Base-by-base conservation (phyloP, 2,888 invertebrate species). In the Noctua pronuba region DNA sequence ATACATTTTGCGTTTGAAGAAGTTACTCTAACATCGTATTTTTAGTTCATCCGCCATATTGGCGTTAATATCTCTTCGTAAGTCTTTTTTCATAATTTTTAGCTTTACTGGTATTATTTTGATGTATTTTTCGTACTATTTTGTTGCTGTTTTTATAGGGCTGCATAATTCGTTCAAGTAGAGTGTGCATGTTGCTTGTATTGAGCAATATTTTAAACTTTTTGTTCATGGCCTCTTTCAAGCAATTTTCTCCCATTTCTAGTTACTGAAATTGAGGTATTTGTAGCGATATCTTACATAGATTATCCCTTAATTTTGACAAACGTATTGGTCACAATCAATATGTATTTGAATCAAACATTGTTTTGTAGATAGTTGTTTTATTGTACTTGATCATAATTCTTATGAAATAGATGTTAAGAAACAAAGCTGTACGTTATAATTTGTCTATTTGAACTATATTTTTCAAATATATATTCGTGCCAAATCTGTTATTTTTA, bases 1-100 rank as follows among this genome's bases (percentile, higher is more conserved):
- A 92, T 95, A 94, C 90, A 94, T 93, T 93, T 95, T 93, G 93
- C 93, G 92, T 93, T 95, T 93, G 93, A 93, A 94, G 94, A 94
- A 96, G 94, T 95, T 92, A 93, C 95, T 95, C 94, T 94, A 93
- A 94, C 96, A 95, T 95, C 96, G 96, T 97, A 97, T 97, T 96
- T 97, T 97, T 97, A 97, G 97, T 97, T 96, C 97, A 96, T 97
- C 97, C 97, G 97, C 97, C 97, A 97, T 97, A 97, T 97, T 97
- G 97, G 97, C 97, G 97, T 97, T 97, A 96, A 96, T 97, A 97
- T 95, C 93, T 96, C 95, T 95, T 96, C 96, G 96, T 96, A 96
- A 96, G 96, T 96, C 95, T 94, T 96, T 96, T 96, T 96, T 94
- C 92, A 92, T 95, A 94, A 95, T 95, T 94, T 93, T 93, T 95